Evolutionary conservation across 2,797 vertebrate genomes (phyloP), one percentile per base, ranked within the genome.

Genomic region (Lacerta viridis): DNA sequence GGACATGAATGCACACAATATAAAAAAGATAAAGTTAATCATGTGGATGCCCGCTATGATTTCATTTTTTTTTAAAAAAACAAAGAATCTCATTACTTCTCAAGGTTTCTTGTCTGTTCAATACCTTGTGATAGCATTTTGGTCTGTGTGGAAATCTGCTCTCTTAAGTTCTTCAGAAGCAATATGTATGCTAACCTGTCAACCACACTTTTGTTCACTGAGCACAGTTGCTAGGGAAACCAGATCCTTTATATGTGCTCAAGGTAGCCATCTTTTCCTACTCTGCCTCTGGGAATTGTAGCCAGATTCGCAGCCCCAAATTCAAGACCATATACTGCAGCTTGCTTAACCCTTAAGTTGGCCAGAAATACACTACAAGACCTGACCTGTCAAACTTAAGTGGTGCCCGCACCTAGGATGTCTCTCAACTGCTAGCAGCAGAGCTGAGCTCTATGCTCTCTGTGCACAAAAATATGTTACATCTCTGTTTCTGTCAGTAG

Each of bases 211-310:
- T 93, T 84, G 93, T 95, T 84, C 86, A 77, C 66, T 92, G 90
- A 83, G 77, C 91, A 29, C 88, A 72, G 96, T 96, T 96, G 94
- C 94, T 92, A 94, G 72, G 94, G 96, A 93, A 97, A 97, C 94
- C 69, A 94, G 68, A 20, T 93, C 88, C 89, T 93, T 89, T 93
- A 55, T 79, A 68, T 69, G 86, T 88, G 89, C 84, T 79, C 85
- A 93, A 91, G 0, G 0, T 85, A 93, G 81, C 72, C 93, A 64
- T 50, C 90, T 59, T 90, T 85, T 94, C 83, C 81, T 86, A 86
- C 76, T 66, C 55, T 77, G 87, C 90, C 86, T 90, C 90, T 89
- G 93, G 94, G 92, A 85, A 92, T 55, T 82, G 69, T 80, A 90
- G 93, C 93, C 93, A 96, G 92, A 74, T 76, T 91, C 89, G 84